Evolutionary conservation across 2,797 vertebrate genomes (phyloP), one percentile per base, ranked within the genome.

Genomic region (Geotrypetes seraphini): DNA sequence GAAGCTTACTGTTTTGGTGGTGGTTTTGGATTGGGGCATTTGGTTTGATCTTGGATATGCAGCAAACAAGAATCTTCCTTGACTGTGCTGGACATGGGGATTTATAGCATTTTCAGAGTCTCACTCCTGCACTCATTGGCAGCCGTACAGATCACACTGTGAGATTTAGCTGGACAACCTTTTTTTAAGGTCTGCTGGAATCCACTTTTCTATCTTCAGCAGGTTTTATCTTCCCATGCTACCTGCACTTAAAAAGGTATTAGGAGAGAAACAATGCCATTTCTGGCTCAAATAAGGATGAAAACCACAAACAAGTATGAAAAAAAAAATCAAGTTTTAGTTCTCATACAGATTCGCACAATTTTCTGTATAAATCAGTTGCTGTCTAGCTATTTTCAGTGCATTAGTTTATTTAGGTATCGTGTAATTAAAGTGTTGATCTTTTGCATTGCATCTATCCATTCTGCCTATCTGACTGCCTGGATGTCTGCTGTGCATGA

Each of bases 111-210:
- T 67, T 11, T 3, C 32, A 64, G 46, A 42, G 40, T 39, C 53
- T 41, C 42, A 36, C 54, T 60, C 43, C 37, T 33, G 10, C 3
- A 19, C 21, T 20, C 52, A 40, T 43, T 66, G 53, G 48, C 54
- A 68, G 39, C 36, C 6, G 19, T 35, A 30, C 33, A 49, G 49
- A 46, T 55, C 61, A 56, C 47, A 43, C 0, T 24, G 25, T 53
- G 57, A 60, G 58, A 29, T 35, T n/a, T 33, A 39, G 17, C 43
- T 36, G 15, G 36, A 14, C 39, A 51, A 44, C 29, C 27, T 54
- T 60, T 46, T n/a, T 68, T 69, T 58, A 48, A 60, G 40, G 58
- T 39, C 21, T 29, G 36, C 45, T 59, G 66, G 53, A 64, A 55
- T 60, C 45, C 59, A 50, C 19, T 45, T 45, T 64, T 42, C 24